Evolutionary conservation across 2,797 vertebrate genomes (phyloP).

Genomic region (Phataginus tetradactyla): DNA sequence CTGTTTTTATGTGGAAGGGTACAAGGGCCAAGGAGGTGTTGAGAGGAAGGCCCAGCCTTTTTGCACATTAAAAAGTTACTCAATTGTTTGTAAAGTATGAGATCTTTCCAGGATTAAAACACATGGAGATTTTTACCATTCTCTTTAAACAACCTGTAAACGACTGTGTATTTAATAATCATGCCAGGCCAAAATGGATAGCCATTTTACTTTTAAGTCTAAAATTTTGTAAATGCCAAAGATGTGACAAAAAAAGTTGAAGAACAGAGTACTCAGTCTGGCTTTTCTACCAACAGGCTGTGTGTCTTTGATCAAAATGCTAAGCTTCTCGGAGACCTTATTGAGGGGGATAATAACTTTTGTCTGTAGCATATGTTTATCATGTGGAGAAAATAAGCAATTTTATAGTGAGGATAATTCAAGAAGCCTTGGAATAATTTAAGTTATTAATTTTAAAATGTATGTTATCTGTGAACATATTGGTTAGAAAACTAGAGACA

Average conservation of each 20-base stretch:
- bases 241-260: not conserved
- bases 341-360: not conserved
- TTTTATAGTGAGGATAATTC: not conserved
- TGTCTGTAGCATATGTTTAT: not conserved
- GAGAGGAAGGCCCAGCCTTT: not conserved
- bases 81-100: not conserved
- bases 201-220: not conserved
- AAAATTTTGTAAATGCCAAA: not conserved
- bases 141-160: not conserved
- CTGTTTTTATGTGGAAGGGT: not conserved
- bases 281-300: not conserved
- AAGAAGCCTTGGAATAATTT: not conserved
- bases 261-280: not conserved
- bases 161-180: not conserved
- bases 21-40: not conserved
- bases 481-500: not conserved
- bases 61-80: not conserved
- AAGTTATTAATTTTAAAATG: not conserved
- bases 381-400: not conserved
- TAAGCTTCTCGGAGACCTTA: not conserved
- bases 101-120: constrained; percentile 41
- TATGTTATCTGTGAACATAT: not conserved
- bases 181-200: not conserved
- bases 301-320: not conserved
- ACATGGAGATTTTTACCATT: not conserved